A percentile compares a stretch with the other conserved stretches of the same genome.
These are phyloP conservation scores for Noctua janthina DNA, from an alignment of 2,888 invertebrate species.

Conservation along the genomic window DNA sequence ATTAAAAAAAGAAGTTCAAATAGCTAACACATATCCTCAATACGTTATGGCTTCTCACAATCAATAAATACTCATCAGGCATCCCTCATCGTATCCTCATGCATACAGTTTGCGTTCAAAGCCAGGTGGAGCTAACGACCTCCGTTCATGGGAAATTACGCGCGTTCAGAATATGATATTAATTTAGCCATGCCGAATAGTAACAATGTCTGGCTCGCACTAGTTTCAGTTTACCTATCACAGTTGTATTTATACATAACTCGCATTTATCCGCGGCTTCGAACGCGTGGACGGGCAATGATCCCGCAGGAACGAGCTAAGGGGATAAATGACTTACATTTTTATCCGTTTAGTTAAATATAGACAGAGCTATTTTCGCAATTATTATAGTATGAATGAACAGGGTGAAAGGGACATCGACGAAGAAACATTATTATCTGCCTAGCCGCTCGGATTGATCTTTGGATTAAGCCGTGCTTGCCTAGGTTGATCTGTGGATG, in stretches of 20 bases:
- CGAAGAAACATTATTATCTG: too few relatives aligned
- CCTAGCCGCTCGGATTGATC: too few relatives aligned
- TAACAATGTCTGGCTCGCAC: neutral
- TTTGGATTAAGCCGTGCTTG: too few relatives aligned
- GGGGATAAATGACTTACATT: neutral
- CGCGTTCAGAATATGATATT: conserved; percentile 23
- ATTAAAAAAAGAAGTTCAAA: neutral
- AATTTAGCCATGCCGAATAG: neutral
- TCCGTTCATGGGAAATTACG: conserved; percentile 5
- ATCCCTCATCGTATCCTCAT: neutral
- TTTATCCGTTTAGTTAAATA: too few relatives aligned
- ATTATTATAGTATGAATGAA: too few relatives aligned
- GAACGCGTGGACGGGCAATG: neutral
- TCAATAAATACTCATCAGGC: neutral
- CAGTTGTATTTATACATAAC: neutral
- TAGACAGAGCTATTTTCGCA: neutral
- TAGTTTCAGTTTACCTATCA: neutral
- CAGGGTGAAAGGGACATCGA: too few relatives aligned
- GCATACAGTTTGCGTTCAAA: conserved; percentile 5
- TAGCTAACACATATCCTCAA: neutral
- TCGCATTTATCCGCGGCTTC: neutral
- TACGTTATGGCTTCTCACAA: neutral
- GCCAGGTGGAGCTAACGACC: conserved; percentile 51
- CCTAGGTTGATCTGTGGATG: too few relatives aligned
- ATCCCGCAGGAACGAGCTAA: neutral